phyloP scores from a whole-genome alignment of 2,113 vertebrate species.

The Eidolon helvum region DNA sequence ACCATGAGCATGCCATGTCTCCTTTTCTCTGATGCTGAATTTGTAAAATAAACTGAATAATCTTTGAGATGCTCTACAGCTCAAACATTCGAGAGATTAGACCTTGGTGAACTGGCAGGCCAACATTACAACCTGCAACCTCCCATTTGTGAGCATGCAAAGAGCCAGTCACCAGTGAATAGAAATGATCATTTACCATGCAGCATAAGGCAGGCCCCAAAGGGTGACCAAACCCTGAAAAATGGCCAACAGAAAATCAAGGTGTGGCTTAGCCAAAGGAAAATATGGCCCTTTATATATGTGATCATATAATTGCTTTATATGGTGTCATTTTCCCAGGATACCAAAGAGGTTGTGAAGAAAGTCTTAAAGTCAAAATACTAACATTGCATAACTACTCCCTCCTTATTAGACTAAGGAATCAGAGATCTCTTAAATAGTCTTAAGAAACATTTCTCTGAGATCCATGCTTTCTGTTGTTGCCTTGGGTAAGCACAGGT shows the following conservation, averaged over 20 bases:
- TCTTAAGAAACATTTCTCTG: neutral
- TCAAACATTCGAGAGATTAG: neutral
- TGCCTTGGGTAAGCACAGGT: neutral
- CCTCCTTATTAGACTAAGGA: neutral
- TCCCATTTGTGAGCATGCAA: neutral
- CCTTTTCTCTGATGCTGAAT: neutral
- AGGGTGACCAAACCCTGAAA: neutral
- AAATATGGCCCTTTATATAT: neutral
- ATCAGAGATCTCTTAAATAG: neutral
- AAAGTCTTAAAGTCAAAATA: neutral
- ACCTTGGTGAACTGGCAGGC: neutral
- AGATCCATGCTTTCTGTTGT: neutral
- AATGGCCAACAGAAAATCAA: neutral
- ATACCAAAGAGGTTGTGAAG: neutral
- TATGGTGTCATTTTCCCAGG: neutral
- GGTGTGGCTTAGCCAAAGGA: neutral
- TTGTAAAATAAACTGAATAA: neutral
- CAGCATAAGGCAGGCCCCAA: neutral
- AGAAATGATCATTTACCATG: neutral
- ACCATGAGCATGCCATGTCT: neutral
- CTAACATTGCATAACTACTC: neutral
- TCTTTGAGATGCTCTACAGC: neutral
- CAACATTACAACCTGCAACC: too few species aligned
- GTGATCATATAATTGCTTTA: neutral
- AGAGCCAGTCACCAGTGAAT: neutral